A percentile compares a stretch with the other conserved stretches of the same genome.
These are phyloP conservation scores for Hyles lineata DNA, from an alignment of 2,888 invertebrate species.

Conservation along the genomic window DNA sequence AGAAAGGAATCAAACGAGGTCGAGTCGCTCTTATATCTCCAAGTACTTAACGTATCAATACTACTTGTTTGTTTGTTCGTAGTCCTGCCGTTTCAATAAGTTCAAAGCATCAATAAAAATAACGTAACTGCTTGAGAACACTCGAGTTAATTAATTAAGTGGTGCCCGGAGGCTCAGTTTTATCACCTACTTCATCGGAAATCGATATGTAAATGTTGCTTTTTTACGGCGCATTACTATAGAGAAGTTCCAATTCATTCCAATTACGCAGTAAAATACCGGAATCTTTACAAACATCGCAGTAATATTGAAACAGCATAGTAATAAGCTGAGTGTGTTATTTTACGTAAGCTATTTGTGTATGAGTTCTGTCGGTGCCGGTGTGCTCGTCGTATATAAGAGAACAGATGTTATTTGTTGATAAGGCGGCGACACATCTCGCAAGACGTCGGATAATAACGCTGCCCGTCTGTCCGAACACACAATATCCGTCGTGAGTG, in stretches of 20 bases:
- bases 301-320: too few species aligned
- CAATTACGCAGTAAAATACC: too few species aligned
- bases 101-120: constrained; percentile 2
- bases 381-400: background rate
- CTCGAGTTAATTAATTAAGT: constrained; percentile 12
- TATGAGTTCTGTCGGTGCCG: too few species aligned
- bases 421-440: constrained; percentile 6
- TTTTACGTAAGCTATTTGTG: too few species aligned
- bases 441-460: background rate
- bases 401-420: background rate
- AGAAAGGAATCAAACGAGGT: too few species aligned
- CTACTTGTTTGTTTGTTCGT: too few species aligned
- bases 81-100: background rate
- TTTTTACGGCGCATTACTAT: background rate
- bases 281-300: too few species aligned
- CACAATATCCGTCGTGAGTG: constrained; percentile 6
- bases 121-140: background rate
- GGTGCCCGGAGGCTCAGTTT: background rate
- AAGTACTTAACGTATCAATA: too few species aligned
- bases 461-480: background rate
- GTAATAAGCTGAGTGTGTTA: too few species aligned
- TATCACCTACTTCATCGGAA: background rate
- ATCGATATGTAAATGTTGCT: background rate
- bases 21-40: too few species aligned
- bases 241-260: background rate